Evolutionary conservation across 2,797 vertebrate species (phyloP), one percentile per base, ranked within the genome.

Genomic region (Amphiprion clarkii): DNA sequence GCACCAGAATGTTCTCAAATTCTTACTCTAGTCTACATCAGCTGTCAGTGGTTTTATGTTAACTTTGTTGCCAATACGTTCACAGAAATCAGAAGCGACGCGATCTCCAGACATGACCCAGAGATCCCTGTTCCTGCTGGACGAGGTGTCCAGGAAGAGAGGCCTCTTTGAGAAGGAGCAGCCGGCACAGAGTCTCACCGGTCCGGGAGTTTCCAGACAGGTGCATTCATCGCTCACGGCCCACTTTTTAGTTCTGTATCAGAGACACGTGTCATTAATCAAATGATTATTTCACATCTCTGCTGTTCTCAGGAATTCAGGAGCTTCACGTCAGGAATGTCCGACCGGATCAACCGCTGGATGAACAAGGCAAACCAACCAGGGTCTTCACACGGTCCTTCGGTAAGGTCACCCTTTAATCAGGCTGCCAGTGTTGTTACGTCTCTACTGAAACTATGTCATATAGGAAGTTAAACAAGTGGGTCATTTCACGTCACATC

Each of bases 91-190:
- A 0, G 97, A 96, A 66, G 82, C 78, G 0, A 33, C 78, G 7
- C 95, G 92, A 74, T 85, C 93, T 1, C 88, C 95, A 1, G 81
- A 88, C 11, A 74, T 94, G 1, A 44, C 92, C 55, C 95, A 94
- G 79, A 95, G 95, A 58, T 94, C 91, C 10, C 80, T 96, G 79
- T 80, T 94, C 69, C 76, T 95, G 74, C 88, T 95, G 1, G 94
- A 96, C 0, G 96, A 96, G 7, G 96, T 99, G 54, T 96, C 97
- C 69, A 96, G 95, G 93, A 99, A 97, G 83, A 96, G 97, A 78
- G 95, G 92, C 54, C 89, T 99, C 56, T 99, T 99, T 78, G 98
- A 99, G 88, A 96, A 93, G 80, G 96, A 96, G 23, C 85, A 82
- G 65, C 86, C 76, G 0, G 56, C 62, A 63, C 90, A 81, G 4